phyloP scores from a whole-genome alignment of 2,797 vertebrate species.

The Lemur catta region DNA sequence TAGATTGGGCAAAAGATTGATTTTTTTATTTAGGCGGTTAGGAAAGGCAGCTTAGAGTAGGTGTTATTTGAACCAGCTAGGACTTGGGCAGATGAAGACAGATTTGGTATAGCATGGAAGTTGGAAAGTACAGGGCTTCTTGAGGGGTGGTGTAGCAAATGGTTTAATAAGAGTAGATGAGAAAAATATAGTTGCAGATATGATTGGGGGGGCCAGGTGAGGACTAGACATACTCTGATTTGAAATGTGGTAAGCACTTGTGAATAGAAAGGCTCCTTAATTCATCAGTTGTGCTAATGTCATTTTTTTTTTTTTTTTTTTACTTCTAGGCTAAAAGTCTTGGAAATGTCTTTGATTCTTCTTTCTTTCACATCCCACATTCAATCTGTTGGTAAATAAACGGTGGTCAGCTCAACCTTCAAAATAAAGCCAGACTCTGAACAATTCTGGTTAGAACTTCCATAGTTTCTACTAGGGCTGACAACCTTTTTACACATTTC shows the following conservation, averaged over 20 bases:
- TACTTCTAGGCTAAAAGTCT: neutral
- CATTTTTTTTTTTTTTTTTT: neutral
- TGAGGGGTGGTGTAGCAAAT: neutral
- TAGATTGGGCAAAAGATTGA: neutral
- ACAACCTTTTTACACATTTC: neutral
- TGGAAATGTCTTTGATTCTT: constrained; percentile 4
- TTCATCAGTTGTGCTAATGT: neutral
- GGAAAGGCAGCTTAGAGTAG: neutral
- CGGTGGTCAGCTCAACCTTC: neutral
- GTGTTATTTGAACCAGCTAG: neutral
- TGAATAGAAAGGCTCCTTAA: neutral
- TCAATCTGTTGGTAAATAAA: neutral
- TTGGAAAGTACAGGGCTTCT: neutral
- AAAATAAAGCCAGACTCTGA: neutral
- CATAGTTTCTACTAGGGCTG: neutral
- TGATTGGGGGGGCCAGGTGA: neutral
- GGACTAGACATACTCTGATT: neutral
- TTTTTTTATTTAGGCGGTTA: neutral
- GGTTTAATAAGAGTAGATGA: neutral
- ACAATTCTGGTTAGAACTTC: neutral
- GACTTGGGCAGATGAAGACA: neutral
- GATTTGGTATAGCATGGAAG: neutral
- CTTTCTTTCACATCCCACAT: neutral
- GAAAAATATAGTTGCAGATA: neutral
- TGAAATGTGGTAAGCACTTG: neutral